Evolutionary conservation across 2,797 vertebrate genomes (phyloP), one percentile per base, ranked within the genome.

Genomic region (Acipenser oxyrinchus): DNA sequence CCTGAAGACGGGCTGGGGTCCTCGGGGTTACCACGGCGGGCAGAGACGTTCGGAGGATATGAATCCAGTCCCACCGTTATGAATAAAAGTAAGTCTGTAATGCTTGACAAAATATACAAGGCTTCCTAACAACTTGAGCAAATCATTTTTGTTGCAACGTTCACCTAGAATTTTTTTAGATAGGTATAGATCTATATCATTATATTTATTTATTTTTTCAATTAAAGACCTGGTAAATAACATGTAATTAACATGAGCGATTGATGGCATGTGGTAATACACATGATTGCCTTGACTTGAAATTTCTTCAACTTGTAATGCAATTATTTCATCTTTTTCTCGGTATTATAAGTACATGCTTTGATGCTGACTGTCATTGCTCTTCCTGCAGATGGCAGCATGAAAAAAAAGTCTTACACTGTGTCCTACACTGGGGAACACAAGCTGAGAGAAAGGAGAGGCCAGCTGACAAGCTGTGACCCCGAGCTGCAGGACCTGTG

Each of bases 21-120:
- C 0, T 82, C 79, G 57, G 49, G 67, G 23, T 82, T 87, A 2
- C 90, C 91, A n/a, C 85, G 84, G 70, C 83, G 95, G 80, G 93
- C 92, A 0, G 95, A 91, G 68, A 95, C 94, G 49, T 96, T 93
- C n/a, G 94, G 93, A 48, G 93, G 94, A 70, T 93, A 91, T 1
- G 93, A 97, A 82, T 89, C 88, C 13, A 78, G 70, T 57, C 77
- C 80, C 7, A 70, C 77, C 15, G 73, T 84, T 67, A 80, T 86
- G 55, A 79, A 69, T 72, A 94, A 87, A 84, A 88, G 95, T 96
- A 86, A 92, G 92, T 37, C 4, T 37, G 23, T 37, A 37, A 37
- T 37, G 23, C 23, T 37, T 37, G 23, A 37, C 23, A 37, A 2
- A 37, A 37, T 37, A 4, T 37, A 37, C 23, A 37, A 37, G 23